These are phyloP conservation scores for Ctenomys sociabilis DNA, from an alignment of 2,113 vertebrate species.

Conservation along the genomic window DNA sequence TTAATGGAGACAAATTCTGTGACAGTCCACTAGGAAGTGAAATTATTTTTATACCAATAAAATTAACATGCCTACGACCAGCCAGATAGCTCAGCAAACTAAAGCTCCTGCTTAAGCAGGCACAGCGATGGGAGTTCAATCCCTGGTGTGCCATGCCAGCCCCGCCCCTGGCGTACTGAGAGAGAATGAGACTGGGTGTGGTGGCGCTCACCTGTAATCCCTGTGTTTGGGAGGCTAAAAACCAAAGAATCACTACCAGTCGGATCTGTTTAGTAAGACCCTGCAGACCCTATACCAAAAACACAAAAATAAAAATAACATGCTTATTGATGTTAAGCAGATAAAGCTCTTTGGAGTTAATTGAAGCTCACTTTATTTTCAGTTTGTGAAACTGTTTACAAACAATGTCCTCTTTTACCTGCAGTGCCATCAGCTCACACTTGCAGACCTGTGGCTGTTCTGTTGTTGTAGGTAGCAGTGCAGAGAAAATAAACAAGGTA, in stretches of 20 bases:
- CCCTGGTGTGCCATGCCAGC: too few species aligned
- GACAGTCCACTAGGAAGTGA: slow-evolving; percentile 24
- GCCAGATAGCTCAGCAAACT: too few species aligned
- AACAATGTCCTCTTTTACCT: slow-evolving; percentile 63
- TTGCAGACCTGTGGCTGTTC: slow-evolving; percentile 98
- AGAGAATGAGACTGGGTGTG: too few species aligned
- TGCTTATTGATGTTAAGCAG: neutral
- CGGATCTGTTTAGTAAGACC: too few species aligned
- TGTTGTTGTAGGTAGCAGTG: slow-evolving; percentile 96
- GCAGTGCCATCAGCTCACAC: slow-evolving; percentile 97
- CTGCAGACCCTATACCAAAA: too few species aligned
- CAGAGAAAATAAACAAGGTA: slow-evolving; percentile 99
- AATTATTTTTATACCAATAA: neutral
- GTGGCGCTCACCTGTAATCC: too few species aligned
- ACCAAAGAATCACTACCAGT: too few species aligned
- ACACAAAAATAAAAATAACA: neutral
- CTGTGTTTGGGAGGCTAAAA: too few species aligned
- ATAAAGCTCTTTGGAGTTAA: slow-evolving; percentile 2
- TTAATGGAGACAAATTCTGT: neutral
- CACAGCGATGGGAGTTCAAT: too few species aligned
- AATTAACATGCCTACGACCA: neutral
- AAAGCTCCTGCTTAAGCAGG: too few species aligned
- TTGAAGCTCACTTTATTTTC: slow-evolving; percentile 1
- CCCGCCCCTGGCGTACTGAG: too few species aligned
- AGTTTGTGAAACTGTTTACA: slow-evolving; percentile 50